Base-by-base conservation (phyloP, 2,113 vertebrate species). In the Bungarus multicinctus region DNA sequence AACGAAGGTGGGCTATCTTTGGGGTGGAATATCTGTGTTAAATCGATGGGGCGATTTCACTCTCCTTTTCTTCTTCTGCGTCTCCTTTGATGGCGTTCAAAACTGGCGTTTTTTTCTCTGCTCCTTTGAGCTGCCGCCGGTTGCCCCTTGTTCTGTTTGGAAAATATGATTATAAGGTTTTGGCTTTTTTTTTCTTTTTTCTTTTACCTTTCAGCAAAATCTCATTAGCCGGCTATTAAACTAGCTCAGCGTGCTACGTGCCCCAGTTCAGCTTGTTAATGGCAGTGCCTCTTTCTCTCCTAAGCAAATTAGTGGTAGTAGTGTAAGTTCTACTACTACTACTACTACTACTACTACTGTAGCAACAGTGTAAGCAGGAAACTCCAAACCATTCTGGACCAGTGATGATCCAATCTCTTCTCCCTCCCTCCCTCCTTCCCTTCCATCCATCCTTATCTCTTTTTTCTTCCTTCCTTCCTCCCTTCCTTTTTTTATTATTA, bases 191-290 rank as follows among this genome's bases (percentile, higher is more conserved):
- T 1, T 22, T 55, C 96, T 97, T 2, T 55, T 20, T 6, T 22
- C 96, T 97, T 98, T 97, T 95, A 97, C 97, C 96, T 96, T 96
- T 97, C 96, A 34, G 92, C 90, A 95, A 97, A 97, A 94, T 96
- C 98, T 98, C 98, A 98, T 98, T 98, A 98, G 97, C 95, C 95
- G 93, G 81, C 94, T 96, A 91, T 96, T 96, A 97, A 97, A 97
- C 97, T 95, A 97, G 96, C 97, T 95, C 96, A 95, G 60, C 97
- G 95, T 94, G 97, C 91, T n/a, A 86, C 92, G 92, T 91, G 81
- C 94, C 69, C 96, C 91, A 95, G 95, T 96, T 97, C 97, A 97
- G 97, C 98, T 97, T 97, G 97, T 97, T 97, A 97, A 97, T 97
- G 97, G 96, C 96, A 94, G 90, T 92, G 91, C 94, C 94, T 94